phyloP scores from a whole-genome alignment of 2,797 vertebrate genomes.

The Agapornis canus region DNA sequence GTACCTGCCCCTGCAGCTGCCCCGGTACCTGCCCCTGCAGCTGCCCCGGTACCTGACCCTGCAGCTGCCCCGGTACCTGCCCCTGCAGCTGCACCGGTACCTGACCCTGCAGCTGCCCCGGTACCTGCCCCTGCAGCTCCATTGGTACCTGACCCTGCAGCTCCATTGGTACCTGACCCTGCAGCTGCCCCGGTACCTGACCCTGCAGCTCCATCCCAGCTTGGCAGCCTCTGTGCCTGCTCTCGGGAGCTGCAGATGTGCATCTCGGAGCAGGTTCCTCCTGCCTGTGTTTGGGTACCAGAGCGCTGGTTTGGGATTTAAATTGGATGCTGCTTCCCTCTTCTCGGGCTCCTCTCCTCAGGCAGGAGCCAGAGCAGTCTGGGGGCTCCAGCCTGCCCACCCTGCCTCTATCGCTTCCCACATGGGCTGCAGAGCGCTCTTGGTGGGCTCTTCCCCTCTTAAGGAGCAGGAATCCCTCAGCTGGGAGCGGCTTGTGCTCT shows the following conservation, averaged over 20 bases:
- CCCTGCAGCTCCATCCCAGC: background rate
- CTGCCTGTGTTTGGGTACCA: constrained; percentile 35
- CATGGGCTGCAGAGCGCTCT: background rate
- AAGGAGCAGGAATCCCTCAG: background rate
- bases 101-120: too few relatives aligned
- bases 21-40: too few relatives aligned
- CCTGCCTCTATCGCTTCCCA: background rate
- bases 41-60: too few relatives aligned
- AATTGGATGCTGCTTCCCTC: constrained; percentile 48
- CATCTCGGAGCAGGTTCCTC: constrained; percentile 63
- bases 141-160: too few relatives aligned
- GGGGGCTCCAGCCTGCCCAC: constrained; percentile 45
- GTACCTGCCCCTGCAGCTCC: too few relatives aligned
- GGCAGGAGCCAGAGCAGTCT: constrained; percentile 10
- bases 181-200: background rate
- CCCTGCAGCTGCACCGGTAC: too few relatives aligned
- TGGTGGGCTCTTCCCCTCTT: background rate
- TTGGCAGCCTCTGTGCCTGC: constrained; percentile 18
- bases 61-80: too few relatives aligned
- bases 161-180: too few relatives aligned
- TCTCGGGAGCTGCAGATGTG: constrained; percentile 47
- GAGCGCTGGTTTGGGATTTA: constrained; percentile 21
- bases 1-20: too few relatives aligned
- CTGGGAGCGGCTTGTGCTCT: background rate
- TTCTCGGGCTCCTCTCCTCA: constrained; percentile 13